Base-by-base conservation (phyloP, 2,888 invertebrate genomes). In the Antheraea assamensis region DNA sequence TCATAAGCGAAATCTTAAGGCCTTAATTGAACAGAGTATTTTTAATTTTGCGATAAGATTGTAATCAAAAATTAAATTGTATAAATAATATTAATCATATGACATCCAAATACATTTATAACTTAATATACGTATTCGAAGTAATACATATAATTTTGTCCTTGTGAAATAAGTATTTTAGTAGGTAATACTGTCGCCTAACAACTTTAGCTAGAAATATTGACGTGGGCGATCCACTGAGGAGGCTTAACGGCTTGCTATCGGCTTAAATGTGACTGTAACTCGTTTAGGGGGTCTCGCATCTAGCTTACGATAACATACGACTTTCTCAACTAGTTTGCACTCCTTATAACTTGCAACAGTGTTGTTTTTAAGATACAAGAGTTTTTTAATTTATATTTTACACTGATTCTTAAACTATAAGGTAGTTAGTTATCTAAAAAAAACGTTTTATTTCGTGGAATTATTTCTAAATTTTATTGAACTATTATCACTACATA, bases 161-260 rank as follows among this genome's bases (percentile, higher is more conserved):
- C 13, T 2, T 27, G 61, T 61, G 15, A 27, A 61, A 15, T 17
- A 61, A 27, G 61, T 30, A 61, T 61, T 61, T 17, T 15, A 24
- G 27, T 61, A 61, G 27, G 27, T 61, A 61, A 30, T 27, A 61
- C 61, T 61, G 35, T 68, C 35, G 35, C n/a, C 68, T 68, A 31
- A 35, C 35, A 21, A 35, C n/a, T 31, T 68, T 31, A 68, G 35
- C 68, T 35, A n/a, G 52, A 64, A 66, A n/a, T 66, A 68, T 52
- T 66, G 52, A 66, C 31, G 49, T 72, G 19, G 61, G 66, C 75
- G 72, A 75, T 74, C 74, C 74, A 77, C 61, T 75, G 81, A 75
- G 78, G 75, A 73, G 78, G 81, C 82, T 84, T 83, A 83, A 83
- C 83, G 83, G 81, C 81, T 84, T 80, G 81, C 78, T 77, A 81